A percentile compares a stretch with the other conserved stretches of the same genome.
phyloP scores from a whole-genome alignment of 2,113 vertebrate genomes.

The Carassius gibelio region DNA sequence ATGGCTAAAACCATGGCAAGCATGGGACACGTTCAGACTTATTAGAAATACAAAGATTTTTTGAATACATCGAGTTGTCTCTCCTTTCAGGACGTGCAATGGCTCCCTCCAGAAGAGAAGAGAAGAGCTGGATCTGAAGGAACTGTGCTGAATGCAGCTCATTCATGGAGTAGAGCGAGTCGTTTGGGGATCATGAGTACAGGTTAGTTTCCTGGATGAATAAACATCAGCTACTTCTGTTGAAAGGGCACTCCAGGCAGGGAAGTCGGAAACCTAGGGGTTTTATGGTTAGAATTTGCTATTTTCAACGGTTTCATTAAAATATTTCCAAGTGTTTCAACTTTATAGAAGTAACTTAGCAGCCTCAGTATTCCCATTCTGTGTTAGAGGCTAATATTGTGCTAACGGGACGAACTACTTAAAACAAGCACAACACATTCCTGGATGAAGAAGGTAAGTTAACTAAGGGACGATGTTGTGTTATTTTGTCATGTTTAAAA shows the following conservation, averaged over 20 bases:
- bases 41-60: not conserved
- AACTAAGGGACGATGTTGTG: not conserved
- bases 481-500: not conserved
- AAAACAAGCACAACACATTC: not conserved
- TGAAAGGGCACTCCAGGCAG: not conserved
- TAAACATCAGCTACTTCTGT: conserved; percentile 37
- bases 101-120: conserved; percentile 59
- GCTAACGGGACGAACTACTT: conserved; percentile 11
- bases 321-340: conserved; percentile 16
- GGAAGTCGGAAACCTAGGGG: not conserved
- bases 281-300: not conserved
- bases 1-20: conserved; percentile 22
- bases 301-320: not conserved
- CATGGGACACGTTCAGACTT: not conserved
- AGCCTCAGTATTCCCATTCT: not conserved
- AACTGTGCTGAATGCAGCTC: conserved; percentile 70
- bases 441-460: conserved; percentile 19
- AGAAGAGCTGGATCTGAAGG: conserved; percentile 58
- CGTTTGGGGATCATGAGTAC: conserved; percentile 80
- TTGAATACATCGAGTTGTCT: not conserved
- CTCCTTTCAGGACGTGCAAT: conserved; percentile 57
- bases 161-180: conserved; percentile 76
- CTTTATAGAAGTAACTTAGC: not conserved
- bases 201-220: conserved; percentile 76
- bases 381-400: conserved; percentile 20